Base-by-base conservation (phyloP, 1,140 invertebrate genomes). In the Listronotus bonariensis region DNA sequence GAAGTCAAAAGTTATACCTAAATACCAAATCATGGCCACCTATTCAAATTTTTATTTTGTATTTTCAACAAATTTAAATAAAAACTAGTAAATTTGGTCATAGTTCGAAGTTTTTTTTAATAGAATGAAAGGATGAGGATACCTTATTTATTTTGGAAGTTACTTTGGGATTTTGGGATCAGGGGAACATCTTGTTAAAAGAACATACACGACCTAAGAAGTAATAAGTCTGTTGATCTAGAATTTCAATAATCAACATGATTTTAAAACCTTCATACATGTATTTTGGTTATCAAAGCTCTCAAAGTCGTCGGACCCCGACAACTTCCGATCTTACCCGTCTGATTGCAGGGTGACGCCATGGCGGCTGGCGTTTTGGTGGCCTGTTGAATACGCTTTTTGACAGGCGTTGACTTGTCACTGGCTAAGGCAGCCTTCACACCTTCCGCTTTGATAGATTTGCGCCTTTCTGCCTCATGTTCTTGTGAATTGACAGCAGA, bases 401-500 rank as follows among this genome's bases (percentile, higher is more conserved):
- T 78, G 42, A 41, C 58, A 12, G 65, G 57, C 32, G 61, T 56
- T 36, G 51, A 59, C 53, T 69, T 65, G 68, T 63, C 73, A 73
- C 48, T 78, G 77, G 70, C 67, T 17, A 38, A 36, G 14, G 54
- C 49, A 36, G 57, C 59, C 54, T 68, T 65, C 68, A 63, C 71
- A 72, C 48, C 79, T 78, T 74, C 72, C 6, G 57, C 64, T 63
- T 70, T 71, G 15, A 69, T 31, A 17, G 56, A 15, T 43, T 58
- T 61, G 12, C 40, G 40, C 43, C 49, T 49, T 76, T 79, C 69
- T 58, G 82, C 79, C 72, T 86, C 83, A 69, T 84, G 82, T 46
- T 82, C 80, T 77, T 87, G 87, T 67, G 81, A 84, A 71, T 85
- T 85, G 32, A 87, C 86, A 7, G 86, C 86, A 9, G 85, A 84